phyloP scores from a whole-genome alignment of 2,888 invertebrate genomes.

The Apamea monoglypha region DNA sequence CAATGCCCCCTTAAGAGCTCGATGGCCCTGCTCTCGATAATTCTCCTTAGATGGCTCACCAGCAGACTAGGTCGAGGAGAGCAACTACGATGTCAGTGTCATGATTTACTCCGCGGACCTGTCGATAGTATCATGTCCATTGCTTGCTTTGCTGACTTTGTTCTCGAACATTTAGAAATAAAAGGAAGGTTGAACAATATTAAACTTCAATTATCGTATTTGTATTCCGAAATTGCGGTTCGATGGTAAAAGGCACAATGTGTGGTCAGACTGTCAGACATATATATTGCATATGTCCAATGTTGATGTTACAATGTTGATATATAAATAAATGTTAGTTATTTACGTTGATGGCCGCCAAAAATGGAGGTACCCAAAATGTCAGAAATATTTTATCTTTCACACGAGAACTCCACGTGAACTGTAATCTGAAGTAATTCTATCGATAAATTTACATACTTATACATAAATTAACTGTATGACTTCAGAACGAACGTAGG shows the following conservation, averaged over 20 bases:
- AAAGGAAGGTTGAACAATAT: constrained; percentile 45
- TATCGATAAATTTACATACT: background rate
- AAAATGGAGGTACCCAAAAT: constrained; percentile 74
- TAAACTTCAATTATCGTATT: constrained; percentile 42
- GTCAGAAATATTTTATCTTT: constrained; percentile 2
- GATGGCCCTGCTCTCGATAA: constrained; percentile 90
- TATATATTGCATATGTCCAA: constrained; percentile 75
- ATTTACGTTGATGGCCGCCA: constrained; percentile 79
- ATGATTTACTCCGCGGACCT: constrained; percentile 75
- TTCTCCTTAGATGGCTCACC: constrained; percentile 90
- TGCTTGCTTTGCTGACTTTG: constrained; percentile 69
- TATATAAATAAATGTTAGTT: no score
- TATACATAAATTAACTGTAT: background rate
- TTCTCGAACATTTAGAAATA: constrained; percentile 50
- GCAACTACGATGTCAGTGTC: constrained; percentile 88
- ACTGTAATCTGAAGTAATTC: constrained; percentile 1
- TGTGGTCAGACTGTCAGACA: constrained; percentile 85
- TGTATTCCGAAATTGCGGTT: constrained; percentile 34
- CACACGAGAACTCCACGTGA: background rate
- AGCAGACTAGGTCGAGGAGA: constrained; percentile 90
- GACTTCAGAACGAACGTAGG: background rate
- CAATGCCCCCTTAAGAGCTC: constrained; percentile 86
- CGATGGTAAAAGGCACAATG: constrained; percentile 73
- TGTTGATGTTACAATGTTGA: no score
- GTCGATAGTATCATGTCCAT: constrained; percentile 70